Evolutionary conservation across 2,888 invertebrate genomes (phyloP).

Genomic region (Tholera decimalis): DNA sequence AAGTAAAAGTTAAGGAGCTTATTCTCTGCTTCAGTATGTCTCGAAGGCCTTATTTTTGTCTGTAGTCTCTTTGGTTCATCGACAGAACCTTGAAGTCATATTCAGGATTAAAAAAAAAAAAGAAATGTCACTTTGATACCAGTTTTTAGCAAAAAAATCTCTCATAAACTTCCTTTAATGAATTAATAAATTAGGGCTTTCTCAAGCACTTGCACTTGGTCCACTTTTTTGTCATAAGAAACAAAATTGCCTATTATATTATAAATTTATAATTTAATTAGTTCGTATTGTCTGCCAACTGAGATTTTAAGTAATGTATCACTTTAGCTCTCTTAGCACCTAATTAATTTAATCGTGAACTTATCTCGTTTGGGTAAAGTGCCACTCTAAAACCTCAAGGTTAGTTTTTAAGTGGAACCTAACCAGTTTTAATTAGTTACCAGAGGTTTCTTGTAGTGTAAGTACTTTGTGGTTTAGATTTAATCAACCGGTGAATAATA

Average conservation of each 20-base stretch:
- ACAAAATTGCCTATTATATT: background rate
- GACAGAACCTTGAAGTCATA: background rate
- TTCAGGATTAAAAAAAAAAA: too few relatives aligned
- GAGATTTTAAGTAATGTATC: background rate
- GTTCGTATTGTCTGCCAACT: background rate
- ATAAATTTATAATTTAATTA: background rate
- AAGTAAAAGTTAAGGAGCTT: too few relatives aligned
- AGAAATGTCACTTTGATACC: background rate
- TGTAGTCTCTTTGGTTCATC: too few relatives aligned
- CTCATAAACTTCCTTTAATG: background rate
- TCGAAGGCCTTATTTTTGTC: too few relatives aligned
- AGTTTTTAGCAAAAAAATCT: background rate
- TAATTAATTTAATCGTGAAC: constrained; percentile 26
- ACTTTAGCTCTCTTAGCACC: background rate
- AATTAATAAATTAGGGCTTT: background rate
- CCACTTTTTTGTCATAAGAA: background rate
- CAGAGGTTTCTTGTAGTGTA: constrained; percentile 19
- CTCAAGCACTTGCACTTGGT: background rate
- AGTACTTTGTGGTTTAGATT: background rate
- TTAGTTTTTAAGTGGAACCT: constrained; percentile 8
- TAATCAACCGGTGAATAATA: background rate
- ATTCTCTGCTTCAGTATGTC: background rate
- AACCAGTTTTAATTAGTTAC: constrained; percentile 44
- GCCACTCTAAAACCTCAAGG: constrained; percentile 39
- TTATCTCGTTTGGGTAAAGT: constrained; percentile 17